Evolutionary conservation across 53 echinoderm and acorn worm genomes (phyloP), one percentile per base, ranked within the genome.

Genomic region (Arbacia lixula): DNA sequence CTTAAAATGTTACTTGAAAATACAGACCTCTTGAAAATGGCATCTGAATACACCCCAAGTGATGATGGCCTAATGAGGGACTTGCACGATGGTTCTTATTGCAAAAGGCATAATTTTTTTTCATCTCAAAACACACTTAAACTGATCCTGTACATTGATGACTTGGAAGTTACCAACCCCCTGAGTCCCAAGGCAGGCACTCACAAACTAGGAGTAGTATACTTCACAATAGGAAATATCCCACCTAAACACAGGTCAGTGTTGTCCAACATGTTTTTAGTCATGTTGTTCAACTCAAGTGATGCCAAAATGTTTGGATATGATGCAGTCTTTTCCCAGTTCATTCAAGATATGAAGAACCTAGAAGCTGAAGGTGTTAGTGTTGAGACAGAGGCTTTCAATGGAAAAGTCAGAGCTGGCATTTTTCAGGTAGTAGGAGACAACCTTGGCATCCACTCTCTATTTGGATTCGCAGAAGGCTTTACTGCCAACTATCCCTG

Each of bases 241-340:
- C 90, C 50, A 10, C 91, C 91, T 3, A 87, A 76, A 25, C 83
- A 82, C 24, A 78, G 87, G 33, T 91, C 86, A 41, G 31, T 76
- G 4, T 28, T 91, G 35, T 55, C 22, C 2, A 83, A 85, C 52
- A 85, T 90, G 36, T 85, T 71, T 68, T 17, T 89, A 12, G 17
- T 85, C 17, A 68, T 78, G 61, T 19, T 85, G 49, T 90, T 71
- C 63, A 79, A 76, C 42, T 62, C 71, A 33, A 20, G 69, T 46
- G 76, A 87, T 84, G 83, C 87, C 4, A 87, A 83, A 66, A 31
- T 75, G 0, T 90, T 28, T 57, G 86, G 86, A 35, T 90, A 87
- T 24, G 25, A 83, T 36, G 21, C 80, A 36, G 57, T 91, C 11
- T 22, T 91, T 14, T 33, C 54, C 2, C 87, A 73, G 20, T 57